Evolutionary conservation across 37 sponge, comb jelly and placozoan genomes (phyloP).

Genomic region (Lycopodina hypogea): DNA sequence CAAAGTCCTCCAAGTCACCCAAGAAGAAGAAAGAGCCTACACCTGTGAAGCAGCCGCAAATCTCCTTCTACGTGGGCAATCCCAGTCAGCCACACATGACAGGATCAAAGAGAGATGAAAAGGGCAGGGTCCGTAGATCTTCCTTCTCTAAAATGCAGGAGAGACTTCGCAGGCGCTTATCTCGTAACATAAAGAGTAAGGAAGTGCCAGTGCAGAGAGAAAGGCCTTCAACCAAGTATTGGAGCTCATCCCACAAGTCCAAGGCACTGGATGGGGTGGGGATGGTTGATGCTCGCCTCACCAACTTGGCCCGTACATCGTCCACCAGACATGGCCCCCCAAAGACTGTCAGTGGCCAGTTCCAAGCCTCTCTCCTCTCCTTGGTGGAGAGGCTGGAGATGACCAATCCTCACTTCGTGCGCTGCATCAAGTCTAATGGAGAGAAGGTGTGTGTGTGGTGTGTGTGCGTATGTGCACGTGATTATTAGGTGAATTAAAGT

Average conservation of each 20-base stretch:
- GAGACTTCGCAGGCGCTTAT: slow-evolving; percentile 21
- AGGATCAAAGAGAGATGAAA: background rate
- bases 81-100: background rate
- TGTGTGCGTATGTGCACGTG: background rate
- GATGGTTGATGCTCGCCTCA: background rate
- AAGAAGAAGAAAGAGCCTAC: background rate
- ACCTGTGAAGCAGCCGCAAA: background rate
- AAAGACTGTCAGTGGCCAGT: slow-evolving; percentile 85
- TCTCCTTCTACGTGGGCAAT: background rate
- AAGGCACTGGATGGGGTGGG: background rate
- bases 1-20: background rate
- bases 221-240: background rate
- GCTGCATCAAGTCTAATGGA: slow-evolving; percentile 94
- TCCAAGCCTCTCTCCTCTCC: slow-evolving; percentile 71
- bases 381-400: slow-evolving; percentile 85
- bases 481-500: background rate
- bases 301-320: slow-evolving; percentile 8
- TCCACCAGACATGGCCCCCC: slow-evolving; percentile 48
- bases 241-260: slow-evolving; percentile 34
- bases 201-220: background rate
- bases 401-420: slow-evolving; percentile 89
- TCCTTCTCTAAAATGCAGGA: slow-evolving; percentile 57
- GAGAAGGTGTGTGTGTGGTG: slow-evolving; percentile 38
- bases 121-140: slow-evolving; percentile 7
- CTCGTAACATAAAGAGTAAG: slow-evolving; percentile 3